A percentile compares a stretch with the other conserved stretches of the same genome.
Conservation (phyloP, 2,797 vertebrate genomes). For the Helarctos malayanus region DNA sequence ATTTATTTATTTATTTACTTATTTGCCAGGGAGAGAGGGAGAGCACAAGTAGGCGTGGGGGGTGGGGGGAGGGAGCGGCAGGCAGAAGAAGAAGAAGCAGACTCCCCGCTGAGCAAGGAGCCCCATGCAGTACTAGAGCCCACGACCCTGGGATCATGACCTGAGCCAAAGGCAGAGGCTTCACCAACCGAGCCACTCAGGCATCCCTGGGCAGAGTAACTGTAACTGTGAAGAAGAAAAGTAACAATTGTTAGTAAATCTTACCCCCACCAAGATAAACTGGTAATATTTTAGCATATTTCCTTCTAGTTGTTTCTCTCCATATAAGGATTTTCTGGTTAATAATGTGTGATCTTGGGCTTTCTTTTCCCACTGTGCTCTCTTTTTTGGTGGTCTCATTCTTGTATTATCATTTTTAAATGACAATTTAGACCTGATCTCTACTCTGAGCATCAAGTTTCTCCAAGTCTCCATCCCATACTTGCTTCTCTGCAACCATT, state of each 20-base stretch:
- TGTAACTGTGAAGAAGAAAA: not conserved
- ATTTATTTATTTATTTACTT: not conserved
- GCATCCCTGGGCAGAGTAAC: not conserved
- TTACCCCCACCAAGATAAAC: not conserved
- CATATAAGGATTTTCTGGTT: not conserved
- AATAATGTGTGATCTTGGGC: not conserved
- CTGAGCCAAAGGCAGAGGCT: not conserved
- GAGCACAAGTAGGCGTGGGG: not conserved
- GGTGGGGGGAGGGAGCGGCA: not conserved
- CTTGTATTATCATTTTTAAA: slow-evolving; percentile 3
- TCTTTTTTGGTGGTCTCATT: not conserved
- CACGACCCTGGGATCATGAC: not conserved
- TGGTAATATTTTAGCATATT: not conserved
- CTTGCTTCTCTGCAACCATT: not conserved
- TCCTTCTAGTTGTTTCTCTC: not conserved
- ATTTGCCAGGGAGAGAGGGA: not conserved
- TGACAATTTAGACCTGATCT: not conserved
- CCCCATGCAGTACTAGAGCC: not conserved
- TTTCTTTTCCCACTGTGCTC: not conserved
- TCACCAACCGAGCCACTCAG: not conserved
- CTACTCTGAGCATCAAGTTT: not conserved
- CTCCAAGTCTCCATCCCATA: not conserved
- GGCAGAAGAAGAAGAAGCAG: not conserved
- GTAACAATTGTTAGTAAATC: not conserved
- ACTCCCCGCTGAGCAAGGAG: not conserved